Conservation (phyloP, 2,797 vertebrate genomes). For the Pelobates cultripes region DNA sequence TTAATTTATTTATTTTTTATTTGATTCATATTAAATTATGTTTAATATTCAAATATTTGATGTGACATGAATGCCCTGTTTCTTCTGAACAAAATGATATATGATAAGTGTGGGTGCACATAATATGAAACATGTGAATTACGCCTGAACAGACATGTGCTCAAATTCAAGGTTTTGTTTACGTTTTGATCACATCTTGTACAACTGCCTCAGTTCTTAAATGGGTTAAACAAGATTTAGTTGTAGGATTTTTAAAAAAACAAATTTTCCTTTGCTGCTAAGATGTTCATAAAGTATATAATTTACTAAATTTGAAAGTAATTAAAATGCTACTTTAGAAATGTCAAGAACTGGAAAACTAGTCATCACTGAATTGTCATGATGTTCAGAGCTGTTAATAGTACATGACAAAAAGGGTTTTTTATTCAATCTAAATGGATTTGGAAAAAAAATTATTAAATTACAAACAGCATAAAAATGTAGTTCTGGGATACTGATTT, state of each 20-base stretch:
- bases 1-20: too few species aligned
- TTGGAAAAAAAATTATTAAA: slow-evolving; percentile 14
- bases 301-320: slow-evolving; percentile 17
- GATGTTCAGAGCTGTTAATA: slow-evolving; percentile 23
- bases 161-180: too few species aligned
- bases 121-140: too few species aligned
- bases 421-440: background rate
- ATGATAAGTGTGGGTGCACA: too few species aligned
- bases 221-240: background rate
- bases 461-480: background rate
- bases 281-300: slow-evolving; percentile 25
- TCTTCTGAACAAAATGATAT: too few species aligned
- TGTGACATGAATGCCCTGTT: too few species aligned
- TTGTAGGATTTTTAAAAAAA: background rate
- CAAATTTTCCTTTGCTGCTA: background rate
- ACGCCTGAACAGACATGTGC: too few species aligned
- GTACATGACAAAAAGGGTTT: slow-evolving; percentile 7
- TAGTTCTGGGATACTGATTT: too few species aligned
- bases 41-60: too few species aligned
- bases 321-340: slow-evolving; percentile 37
- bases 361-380: slow-evolving; percentile 34
- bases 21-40: too few species aligned
- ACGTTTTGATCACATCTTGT: too few species aligned
- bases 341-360: slow-evolving; percentile 37
- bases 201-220: background rate